Base-by-base conservation (phyloP, 2,888 invertebrate genomes). In the Esperia sulphurella region DNA sequence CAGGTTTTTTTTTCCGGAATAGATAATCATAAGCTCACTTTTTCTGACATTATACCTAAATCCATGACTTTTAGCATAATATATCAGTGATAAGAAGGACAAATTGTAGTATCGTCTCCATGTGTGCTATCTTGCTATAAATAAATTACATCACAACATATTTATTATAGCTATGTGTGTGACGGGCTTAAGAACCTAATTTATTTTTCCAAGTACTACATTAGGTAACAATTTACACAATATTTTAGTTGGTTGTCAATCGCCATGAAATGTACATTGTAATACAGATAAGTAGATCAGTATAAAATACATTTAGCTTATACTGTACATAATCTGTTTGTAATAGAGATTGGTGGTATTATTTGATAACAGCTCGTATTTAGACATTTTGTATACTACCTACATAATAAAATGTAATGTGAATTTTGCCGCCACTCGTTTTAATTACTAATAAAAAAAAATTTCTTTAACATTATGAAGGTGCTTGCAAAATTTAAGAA, bases 371-470 rank as follows among this genome's bases (percentile, higher is more conserved):
- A 71, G 67, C 59, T 72, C 69, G 68, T 75, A 21, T 77, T 74
- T 83, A 83, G 78, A 75, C 67, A 61, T 83, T 85, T 83, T 85
- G 73, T 87, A 84, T 81, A 83, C 75, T 79, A 74, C 63, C 51
- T 65, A 59, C 59, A 47, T 58, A 63, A 59, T n/a, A 35, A 35
- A 35, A n/a, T n/a, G 9, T 60, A 46, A 50, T 41, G 35, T 52
- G 54, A 49, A 45, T 53, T 52, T 39, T 43, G 69, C 68, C 70
- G 71, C 65, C 72, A 71, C 6, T 35, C 70, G 65, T 53, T 41
- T 48, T 31, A 10, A 1, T 31, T 31, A 21, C 45, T 53, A 54
- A 53, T 53, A 55, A 49, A 53, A 53, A 48, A 5, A 14, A 33
- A 10, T 61, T 61, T 52, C 62, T 58, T 55, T 55, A 53, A 53